phyloP scores from a whole-genome alignment of 2,113 vertebrate genomes.

The Acinonyx jubatus region DNA sequence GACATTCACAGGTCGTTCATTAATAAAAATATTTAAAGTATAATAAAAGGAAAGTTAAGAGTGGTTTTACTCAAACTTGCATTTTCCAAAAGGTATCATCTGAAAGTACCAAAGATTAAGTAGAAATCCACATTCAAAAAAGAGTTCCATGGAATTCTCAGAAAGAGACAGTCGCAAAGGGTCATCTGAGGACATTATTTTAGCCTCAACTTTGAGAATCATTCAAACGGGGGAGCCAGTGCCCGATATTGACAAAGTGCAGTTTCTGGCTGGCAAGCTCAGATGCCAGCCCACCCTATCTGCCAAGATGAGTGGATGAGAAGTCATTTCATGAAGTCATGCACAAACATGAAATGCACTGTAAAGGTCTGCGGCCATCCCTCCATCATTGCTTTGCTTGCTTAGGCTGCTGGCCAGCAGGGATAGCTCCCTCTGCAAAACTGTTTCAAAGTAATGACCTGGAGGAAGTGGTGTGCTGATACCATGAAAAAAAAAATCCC shows the following conservation, averaged over 20 bases:
- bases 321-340: slow-evolving; percentile 45
- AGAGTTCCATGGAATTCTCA: slow-evolving; percentile 12
- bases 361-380: neutral
- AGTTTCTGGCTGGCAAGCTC: slow-evolving; percentile 17
- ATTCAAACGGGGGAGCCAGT: neutral
- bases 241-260: slow-evolving; percentile 42
- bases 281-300: neutral
- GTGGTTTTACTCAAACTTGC: neutral
- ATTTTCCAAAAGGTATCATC: slow-evolving; percentile 18
- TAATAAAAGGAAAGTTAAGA: slow-evolving; percentile 54
- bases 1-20: slow-evolving; percentile 1
- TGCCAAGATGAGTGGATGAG: slow-evolving; percentile 56
- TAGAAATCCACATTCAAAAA: neutral
- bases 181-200: slow-evolving; percentile 50
- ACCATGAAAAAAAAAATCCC: slow-evolving; percentile 48
- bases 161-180: neutral
- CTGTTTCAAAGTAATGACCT: slow-evolving; percentile 61
- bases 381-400: slow-evolving; percentile 32
- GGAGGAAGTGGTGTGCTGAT: slow-evolving; percentile 76
- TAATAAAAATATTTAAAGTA: slow-evolving; percentile 44
- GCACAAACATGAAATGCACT: slow-evolving; percentile 36
- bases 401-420: slow-evolving; percentile 51
- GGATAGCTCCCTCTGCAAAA: slow-evolving; percentile 60
- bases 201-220: neutral
- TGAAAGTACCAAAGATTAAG: slow-evolving; percentile 2